phyloP scores from a whole-genome alignment of 1,140 invertebrate genomes.

The Lordiphosa clarofinis region DNA sequence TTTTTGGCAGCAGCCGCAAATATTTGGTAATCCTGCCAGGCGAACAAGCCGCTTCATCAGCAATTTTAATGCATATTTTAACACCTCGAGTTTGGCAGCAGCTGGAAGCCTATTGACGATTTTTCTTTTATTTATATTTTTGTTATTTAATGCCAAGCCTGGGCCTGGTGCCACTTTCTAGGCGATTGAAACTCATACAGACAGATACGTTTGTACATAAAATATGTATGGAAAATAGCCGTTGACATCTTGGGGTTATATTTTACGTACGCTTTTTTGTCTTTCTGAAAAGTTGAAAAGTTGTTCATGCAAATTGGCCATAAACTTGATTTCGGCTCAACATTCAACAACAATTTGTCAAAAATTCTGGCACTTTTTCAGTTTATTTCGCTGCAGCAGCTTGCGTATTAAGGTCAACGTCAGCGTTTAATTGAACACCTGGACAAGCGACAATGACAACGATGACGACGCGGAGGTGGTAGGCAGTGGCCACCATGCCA shows the following conservation, averaged over 20 bases:
- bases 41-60: constrained; percentile 68
- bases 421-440: constrained; percentile 75
- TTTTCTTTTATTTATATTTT: constrained; percentile 14
- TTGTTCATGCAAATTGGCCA: constrained; percentile 56
- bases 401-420: constrained; percentile 72
- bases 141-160: constrained; percentile 60
- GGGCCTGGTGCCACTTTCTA: constrained; percentile 57
- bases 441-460: constrained; percentile 47
- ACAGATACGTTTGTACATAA: constrained; percentile 14
- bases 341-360: constrained; percentile 72
- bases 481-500: constrained; percentile 16
- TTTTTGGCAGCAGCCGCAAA: constrained; percentile 72
- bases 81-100: constrained; percentile 47
- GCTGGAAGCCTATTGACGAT: constrained; percentile 37
- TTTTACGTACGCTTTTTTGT: constrained; percentile 8
- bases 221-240: constrained; percentile 10
- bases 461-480: constrained; percentile 4
- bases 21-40: constrained; percentile 71
- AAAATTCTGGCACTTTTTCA: constrained; percentile 70
- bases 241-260: constrained; percentile 38
- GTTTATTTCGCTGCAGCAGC: constrained; percentile 38
- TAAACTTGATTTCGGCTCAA: constrained; percentile 72
- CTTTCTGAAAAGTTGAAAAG: constrained; percentile 17
- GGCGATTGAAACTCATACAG: constrained; percentile 6
- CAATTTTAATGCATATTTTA: constrained; percentile 76